Evolutionary conservation across 2,888 invertebrate species (phyloP).

Genomic region (Dendrolimus pini): DNA sequence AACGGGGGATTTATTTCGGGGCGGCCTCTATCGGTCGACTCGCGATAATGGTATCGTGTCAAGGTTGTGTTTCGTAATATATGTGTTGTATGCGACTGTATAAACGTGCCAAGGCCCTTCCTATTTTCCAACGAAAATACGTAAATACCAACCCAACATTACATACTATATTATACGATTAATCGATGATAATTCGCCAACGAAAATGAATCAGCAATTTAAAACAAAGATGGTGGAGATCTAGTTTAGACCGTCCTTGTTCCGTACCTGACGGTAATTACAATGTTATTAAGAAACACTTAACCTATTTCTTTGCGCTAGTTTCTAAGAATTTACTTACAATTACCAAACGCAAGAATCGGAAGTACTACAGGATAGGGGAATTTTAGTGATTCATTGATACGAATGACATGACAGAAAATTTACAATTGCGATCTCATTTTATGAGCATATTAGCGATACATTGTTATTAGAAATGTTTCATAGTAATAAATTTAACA

Average conservation of each 20-base stretch:
- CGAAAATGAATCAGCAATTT: slow-evolving; percentile 17
- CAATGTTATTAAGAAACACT: slow-evolving; percentile 66
- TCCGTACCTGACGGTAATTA: slow-evolving; percentile 52
- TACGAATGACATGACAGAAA: slow-evolving; percentile 1
- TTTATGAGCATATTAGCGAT: not conserved
- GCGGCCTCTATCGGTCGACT: slow-evolving; percentile 60
- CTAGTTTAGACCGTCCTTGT: slow-evolving; percentile 47
- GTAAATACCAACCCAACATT: not conserved
- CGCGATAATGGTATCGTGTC: slow-evolving; percentile 70
- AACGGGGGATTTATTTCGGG: slow-evolving; percentile 55
- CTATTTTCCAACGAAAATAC: slow-evolving; percentile 35
- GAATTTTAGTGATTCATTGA: not conserved
- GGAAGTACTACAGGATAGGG: slow-evolving; percentile 1
- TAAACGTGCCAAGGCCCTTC: slow-evolving; percentile 59
- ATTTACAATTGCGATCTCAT: slow-evolving; percentile 1
- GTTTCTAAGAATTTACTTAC: slow-evolving; percentile 37
- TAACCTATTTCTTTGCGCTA: slow-evolving; percentile 66
- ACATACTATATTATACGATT: not conserved
- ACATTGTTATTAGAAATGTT: slow-evolving; percentile 17
- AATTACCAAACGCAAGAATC: slow-evolving; percentile 36
- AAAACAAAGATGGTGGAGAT: slow-evolving; percentile 29
- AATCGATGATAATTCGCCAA: not conserved
- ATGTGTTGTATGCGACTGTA: slow-evolving; percentile 30
- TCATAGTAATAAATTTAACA: slow-evolving; percentile 24
- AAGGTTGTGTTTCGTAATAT: slow-evolving; percentile 63